These are phyloP conservation scores for Hirudo medicinalis DNA, from an alignment of 1,140 invertebrate genomes.

Conservation along the genomic window DNA sequence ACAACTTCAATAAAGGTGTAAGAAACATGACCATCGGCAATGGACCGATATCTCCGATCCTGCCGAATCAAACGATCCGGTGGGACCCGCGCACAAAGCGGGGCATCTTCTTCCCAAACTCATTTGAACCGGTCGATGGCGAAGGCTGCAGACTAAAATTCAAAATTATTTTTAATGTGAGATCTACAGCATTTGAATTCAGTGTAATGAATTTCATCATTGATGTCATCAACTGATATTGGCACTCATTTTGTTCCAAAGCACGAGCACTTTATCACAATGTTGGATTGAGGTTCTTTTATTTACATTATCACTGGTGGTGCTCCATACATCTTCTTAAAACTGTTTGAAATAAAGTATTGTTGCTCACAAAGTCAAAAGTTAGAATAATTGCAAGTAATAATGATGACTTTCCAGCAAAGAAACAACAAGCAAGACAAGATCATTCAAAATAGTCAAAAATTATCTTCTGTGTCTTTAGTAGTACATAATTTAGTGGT, in stretches of 20 bases:
- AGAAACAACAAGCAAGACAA: too few species aligned
- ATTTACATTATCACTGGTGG: too few species aligned
- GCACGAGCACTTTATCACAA: too few species aligned
- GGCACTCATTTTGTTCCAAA: background rate
- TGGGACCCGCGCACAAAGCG: constrained; percentile 9
- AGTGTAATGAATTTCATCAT: background rate
- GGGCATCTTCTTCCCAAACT: constrained; percentile 3
- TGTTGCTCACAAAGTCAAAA: too few species aligned
- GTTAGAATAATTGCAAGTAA: too few species aligned
- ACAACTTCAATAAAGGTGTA: constrained; percentile 49
- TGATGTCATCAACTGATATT: background rate
- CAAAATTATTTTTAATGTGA: background rate
- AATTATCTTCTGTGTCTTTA: too few species aligned
- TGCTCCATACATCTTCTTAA: too few species aligned
- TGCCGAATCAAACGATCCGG: background rate
- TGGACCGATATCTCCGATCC: constrained; percentile 19
- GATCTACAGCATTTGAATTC: background rate
- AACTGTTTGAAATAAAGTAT: too few species aligned
- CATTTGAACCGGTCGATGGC: background rate
- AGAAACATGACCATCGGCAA: constrained; percentile 29
- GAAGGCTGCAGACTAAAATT: background rate
- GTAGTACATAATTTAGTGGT: too few species aligned
- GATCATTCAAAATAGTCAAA: too few species aligned
- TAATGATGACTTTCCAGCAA: too few species aligned
- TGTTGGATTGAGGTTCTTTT: too few species aligned